phyloP scores from a whole-genome alignment of 2,888 invertebrate species.

The Craniophora ligustri region DNA sequence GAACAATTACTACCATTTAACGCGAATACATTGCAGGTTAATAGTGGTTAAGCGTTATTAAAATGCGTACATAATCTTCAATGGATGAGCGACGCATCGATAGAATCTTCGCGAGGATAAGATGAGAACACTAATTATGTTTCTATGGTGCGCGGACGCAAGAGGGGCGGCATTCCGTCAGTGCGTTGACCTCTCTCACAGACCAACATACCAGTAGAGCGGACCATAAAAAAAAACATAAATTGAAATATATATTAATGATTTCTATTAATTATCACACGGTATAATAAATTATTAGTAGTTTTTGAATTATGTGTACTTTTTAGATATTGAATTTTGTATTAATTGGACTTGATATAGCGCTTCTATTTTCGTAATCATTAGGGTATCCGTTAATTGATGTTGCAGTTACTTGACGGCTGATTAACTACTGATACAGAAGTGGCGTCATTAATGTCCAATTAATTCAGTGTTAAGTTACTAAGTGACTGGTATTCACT shows the following conservation, averaged over 20 bases:
- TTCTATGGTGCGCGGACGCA: conserved; percentile 78
- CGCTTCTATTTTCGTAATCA: conserved; percentile 34
- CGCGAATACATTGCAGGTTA: conserved; percentile 46
- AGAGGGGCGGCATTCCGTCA: conserved; percentile 80
- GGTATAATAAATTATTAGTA: conserved; percentile 51
- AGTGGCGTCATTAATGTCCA: conserved; percentile 21
- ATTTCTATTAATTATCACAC: conserved; percentile 56
- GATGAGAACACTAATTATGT: conserved; percentile 85
- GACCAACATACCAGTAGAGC: conserved; percentile 54
- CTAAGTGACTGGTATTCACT: conserved; percentile 10
- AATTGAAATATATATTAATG: conserved; percentile 57
- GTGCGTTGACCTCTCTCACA: conserved; percentile 71
- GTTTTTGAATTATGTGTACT: conserved; percentile 48
- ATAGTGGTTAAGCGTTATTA: conserved; percentile 36
- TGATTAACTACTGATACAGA: conserved; percentile 21
- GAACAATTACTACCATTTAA: conserved; percentile 29
- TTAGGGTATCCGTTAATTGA: conserved; percentile 33
- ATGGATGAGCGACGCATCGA: conserved; percentile 68
- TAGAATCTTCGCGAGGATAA: conserved; percentile 68
- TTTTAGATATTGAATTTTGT: conserved; percentile 31
- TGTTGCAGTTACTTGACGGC: conserved; percentile 19
- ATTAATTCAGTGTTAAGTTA: conserved; percentile 3
- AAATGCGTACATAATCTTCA: conserved; percentile 53
- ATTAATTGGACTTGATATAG: conserved; percentile 42
- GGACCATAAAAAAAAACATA: conserved; percentile 47